phyloP scores from a whole-genome alignment of 2,888 invertebrate species.

The Drosophila stalkeri region DNA sequence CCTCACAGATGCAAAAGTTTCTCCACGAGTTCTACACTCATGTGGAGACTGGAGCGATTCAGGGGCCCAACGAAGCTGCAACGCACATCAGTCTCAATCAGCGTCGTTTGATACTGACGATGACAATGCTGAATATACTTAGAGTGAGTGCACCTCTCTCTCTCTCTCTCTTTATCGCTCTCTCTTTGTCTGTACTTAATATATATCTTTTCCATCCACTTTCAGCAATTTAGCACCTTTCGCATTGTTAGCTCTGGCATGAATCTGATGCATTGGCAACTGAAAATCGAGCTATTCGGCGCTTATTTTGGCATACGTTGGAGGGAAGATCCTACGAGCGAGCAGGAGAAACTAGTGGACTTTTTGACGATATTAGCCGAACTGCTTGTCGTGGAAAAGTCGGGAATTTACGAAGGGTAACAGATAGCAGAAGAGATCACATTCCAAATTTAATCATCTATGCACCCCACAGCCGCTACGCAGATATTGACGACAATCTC shows the following conservation, averaged over 20 bases:
- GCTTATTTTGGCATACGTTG: conserved; percentile 17
- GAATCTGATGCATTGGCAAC: conserved; percentile 54
- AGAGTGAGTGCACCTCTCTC: conserved; percentile 52
- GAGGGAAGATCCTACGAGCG: accelerated
- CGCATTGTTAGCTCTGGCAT: conserved; percentile 41
- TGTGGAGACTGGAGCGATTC: conserved; percentile 52
- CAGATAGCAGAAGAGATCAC: not conserved
- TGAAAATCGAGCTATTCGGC: conserved; percentile 66
- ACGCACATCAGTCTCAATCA: conserved; percentile 23
- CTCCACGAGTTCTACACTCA: conserved; percentile 71
- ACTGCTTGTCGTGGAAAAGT: conserved; percentile 29
- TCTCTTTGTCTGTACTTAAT: no score
- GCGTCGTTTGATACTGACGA: conserved; percentile 65
- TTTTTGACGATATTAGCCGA: conserved; percentile 66
- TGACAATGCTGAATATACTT: conserved; percentile 76
- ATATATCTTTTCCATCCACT: not conserved
- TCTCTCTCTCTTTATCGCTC: not conserved
- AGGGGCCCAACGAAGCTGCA: conserved; percentile 28
- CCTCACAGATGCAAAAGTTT: conserved; percentile 63
- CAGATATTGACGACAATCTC: conserved; percentile 62
- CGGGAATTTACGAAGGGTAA: not conserved
- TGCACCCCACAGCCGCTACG: conserved; percentile 49
- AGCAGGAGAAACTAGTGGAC: conserved; percentile 60
- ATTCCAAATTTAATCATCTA: not conserved
- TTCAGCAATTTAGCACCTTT: conserved; percentile 69